These are phyloP conservation scores for Drosophila infuscata DNA, from an alignment of 2,888 invertebrate species.

Conservation along the genomic window DNA sequence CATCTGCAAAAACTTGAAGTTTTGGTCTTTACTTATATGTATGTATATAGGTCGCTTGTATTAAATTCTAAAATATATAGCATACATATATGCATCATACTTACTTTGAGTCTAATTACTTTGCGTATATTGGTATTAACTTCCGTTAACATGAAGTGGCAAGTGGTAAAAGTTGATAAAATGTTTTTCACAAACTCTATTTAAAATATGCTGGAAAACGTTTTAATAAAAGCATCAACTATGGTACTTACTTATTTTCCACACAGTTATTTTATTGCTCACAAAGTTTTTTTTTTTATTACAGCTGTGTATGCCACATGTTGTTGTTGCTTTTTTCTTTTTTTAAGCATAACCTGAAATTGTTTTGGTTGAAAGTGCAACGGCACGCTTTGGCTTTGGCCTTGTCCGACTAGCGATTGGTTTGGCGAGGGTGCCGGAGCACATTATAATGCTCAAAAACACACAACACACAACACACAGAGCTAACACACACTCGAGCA, in stretches of 20 bases:
- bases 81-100: not conserved
- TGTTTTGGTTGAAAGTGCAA: conserved; percentile 71
- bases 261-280: conserved; percentile 73
- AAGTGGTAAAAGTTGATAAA: conserved; percentile 63
- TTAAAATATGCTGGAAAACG: conserved; percentile 58
- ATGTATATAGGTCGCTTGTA: too few relatives aligned
- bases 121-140: not conserved
- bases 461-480: conserved; percentile 8
- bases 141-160: not conserved
- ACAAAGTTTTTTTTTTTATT: conserved; percentile 63
- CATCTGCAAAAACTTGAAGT: too few relatives aligned
- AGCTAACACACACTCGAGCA: conserved; percentile 32
- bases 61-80: too few relatives aligned
- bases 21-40: too few relatives aligned
- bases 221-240: conserved; percentile 71
- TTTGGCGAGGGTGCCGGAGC: not conserved
- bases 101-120: conserved; percentile 1
- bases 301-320: conserved; percentile 30
- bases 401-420: conserved; percentile 52
- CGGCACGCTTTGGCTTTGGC: conserved; percentile 65
- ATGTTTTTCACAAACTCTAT: conserved; percentile 49
- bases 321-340: conserved; percentile 4
- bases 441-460: conserved; percentile 7
- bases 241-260: conserved; percentile 57
- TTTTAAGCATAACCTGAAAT: conserved; percentile 70